Evolutionary conservation across 2,797 vertebrate genomes (phyloP).

Genomic region (Gallinago nigripennis): DNA sequence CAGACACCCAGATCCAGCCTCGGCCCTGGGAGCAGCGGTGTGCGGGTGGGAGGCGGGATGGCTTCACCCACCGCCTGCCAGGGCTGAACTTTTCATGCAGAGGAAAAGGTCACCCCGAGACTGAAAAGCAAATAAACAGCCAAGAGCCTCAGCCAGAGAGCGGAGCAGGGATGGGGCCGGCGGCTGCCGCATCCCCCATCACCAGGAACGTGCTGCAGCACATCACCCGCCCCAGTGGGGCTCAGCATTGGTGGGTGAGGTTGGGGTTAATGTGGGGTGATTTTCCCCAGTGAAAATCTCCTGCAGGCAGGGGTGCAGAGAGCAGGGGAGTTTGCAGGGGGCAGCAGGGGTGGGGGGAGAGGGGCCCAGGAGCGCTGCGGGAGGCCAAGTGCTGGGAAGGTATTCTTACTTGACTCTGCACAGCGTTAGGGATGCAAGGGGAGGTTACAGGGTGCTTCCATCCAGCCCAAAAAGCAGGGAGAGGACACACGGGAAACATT

Average conservation of each 20-base stretch:
- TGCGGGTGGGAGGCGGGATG: not conserved
- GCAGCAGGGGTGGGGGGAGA: not conserved
- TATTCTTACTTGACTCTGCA: not conserved
- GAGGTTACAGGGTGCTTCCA: not conserved
- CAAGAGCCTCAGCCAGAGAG: rapidly evolving
- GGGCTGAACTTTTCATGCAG: not conserved
- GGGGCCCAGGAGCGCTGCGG: not conserved
- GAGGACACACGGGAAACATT: rapidly evolving
- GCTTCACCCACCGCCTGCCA: not conserved
- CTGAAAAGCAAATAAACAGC: not conserved
- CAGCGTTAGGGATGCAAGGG: not conserved
- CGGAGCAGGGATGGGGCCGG: rapidly evolving
- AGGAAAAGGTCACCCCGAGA: not conserved
- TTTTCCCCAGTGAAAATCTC: not conserved
- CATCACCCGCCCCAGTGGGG: rapidly evolving
- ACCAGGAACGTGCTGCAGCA: too few species aligned
- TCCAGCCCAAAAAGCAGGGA: not conserved
- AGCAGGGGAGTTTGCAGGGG: not conserved
- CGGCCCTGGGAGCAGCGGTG: rapidly evolving
- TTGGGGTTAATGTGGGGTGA: not conserved
- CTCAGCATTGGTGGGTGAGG: too few species aligned
- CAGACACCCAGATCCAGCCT: not conserved
- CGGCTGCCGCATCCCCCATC: not conserved
- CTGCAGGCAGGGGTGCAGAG: not conserved
- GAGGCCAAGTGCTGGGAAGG: not conserved